These are phyloP conservation scores for Ivindomyrus marchei DNA, from an alignment of 2,113 vertebrate genomes.

Conservation along the genomic window DNA sequence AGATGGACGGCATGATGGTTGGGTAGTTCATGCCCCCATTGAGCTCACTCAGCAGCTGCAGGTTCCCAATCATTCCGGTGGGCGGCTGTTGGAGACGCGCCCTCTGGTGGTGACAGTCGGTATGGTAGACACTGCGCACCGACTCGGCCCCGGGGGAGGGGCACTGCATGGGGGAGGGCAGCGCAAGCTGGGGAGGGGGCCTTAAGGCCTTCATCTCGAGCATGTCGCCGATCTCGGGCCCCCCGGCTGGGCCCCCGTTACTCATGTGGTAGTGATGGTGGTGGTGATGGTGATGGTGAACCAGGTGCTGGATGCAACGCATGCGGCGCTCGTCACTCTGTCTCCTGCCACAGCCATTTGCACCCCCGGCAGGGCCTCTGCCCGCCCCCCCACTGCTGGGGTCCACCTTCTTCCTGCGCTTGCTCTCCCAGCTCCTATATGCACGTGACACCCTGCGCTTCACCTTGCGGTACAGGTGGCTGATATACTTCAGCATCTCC, in stretches of 20 bases:
- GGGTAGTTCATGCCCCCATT: conserved; percentile 80
- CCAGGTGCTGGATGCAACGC: conserved; percentile 68
- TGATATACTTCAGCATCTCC: conserved; percentile 86
- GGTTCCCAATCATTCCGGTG: conserved; percentile 18
- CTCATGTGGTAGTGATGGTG: conserved; percentile 75
- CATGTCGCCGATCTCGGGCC: conserved; percentile 34
- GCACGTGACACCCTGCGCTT: conserved; percentile 63
- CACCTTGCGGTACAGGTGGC: conserved; percentile 81
- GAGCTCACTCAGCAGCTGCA: conserved; percentile 44
- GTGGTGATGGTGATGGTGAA: conserved; percentile 58
- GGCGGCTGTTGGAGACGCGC: conserved; percentile 49
- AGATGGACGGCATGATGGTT: conserved; percentile 77
- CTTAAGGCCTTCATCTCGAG: conserved; percentile 54
- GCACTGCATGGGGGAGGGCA: conserved; percentile 39
- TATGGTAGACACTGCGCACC: conserved; percentile 75
- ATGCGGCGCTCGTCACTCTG: conserved; percentile 44
- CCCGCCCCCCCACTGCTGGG: conserved; percentile 38
- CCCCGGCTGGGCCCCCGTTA: conserved; percentile 57
- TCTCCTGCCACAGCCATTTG: conserved; percentile 27
- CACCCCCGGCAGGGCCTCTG: conserved; percentile 31
- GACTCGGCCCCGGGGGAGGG: conserved; percentile 47
- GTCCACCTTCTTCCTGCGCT: conserved; percentile 58
- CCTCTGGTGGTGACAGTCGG: conserved; percentile 66
- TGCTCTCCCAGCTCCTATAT: conserved; percentile 66
- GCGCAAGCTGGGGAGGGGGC: conserved; percentile 44